Conservation (phyloP, 1,140 invertebrate species). For the Drosophila leontia region DNA sequence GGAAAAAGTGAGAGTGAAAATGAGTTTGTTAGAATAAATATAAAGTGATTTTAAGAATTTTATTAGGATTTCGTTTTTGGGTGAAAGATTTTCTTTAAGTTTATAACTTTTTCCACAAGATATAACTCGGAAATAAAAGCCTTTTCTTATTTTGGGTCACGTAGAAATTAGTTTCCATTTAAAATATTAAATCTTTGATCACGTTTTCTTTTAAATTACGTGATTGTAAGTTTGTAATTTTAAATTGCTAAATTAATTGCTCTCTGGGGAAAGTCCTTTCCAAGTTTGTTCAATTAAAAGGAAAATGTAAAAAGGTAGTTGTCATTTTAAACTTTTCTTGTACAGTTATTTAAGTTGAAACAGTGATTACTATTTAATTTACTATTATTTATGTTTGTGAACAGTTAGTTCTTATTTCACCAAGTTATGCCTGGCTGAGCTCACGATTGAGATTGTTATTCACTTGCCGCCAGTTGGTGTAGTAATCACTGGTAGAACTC, state of each 20-base stretch:
- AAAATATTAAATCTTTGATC: not conserved
- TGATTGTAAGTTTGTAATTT: not conserved
- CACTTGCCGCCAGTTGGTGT: slow-evolving; percentile 1
- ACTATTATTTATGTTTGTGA: not conserved
- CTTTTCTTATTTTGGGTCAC: not conserved
- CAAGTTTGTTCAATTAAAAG: not conserved
- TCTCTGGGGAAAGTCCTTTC: not conserved
- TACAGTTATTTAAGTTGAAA: not conserved
- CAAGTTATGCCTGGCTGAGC: slow-evolving; percentile 9
- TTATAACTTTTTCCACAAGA: too few relatives aligned
- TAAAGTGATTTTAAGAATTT: not conserved
- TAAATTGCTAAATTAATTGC: not conserved
- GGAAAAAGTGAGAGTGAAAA: slow-evolving; percentile 6
- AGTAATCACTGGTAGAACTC: slow-evolving; percentile 8
- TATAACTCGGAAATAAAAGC: not conserved
- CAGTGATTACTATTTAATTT: not conserved
- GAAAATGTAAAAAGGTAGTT: not conserved
- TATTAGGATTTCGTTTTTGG: not conserved
- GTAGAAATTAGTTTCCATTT: not conserved
- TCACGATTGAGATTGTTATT: slow-evolving; percentile 18
- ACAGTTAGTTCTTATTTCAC: not conserved
- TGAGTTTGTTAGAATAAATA: not conserved
- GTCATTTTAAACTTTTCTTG: not conserved
- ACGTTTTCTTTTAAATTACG: not conserved
- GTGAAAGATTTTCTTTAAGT: not conserved